Evolutionary conservation across 2,797 vertebrate genomes (phyloP).

Genomic region (Oreortyx pictus): DNA sequence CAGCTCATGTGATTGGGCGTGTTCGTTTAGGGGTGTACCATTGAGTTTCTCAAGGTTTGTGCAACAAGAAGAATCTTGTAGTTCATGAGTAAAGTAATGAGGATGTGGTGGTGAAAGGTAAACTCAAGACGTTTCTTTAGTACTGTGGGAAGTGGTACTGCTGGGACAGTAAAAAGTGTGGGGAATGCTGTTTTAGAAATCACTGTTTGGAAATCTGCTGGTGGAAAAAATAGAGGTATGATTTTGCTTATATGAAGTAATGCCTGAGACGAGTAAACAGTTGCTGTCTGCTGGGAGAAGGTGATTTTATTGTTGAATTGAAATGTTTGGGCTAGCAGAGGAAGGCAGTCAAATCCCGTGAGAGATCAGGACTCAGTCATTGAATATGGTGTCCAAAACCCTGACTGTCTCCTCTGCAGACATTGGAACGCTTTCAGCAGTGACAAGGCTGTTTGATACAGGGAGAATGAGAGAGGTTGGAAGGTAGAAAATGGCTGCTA

Average conservation of each 20-base stretch:
- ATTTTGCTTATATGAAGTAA: neutral
- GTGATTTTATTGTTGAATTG: neutral
- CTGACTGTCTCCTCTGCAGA: neutral
- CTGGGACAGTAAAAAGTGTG: neutral
- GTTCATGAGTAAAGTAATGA: neutral
- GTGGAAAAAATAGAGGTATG: neutral
- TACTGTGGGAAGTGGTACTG: neutral
- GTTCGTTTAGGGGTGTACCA: neutral
- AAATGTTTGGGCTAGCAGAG: neutral
- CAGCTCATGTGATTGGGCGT: neutral
- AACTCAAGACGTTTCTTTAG: neutral
- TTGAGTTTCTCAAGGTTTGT: neutral
- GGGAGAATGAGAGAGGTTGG: neutral
- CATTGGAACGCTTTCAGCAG: neutral
- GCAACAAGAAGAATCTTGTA: neutral
- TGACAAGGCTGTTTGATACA: neutral
- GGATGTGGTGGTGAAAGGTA: neutral
- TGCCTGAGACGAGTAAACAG: neutral
- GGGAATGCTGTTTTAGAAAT: neutral
- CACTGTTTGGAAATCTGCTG: neutral
- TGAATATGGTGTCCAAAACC: neutral
- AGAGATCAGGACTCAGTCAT: rapidly evolving
- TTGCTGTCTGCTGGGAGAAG: neutral
- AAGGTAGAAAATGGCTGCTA: neutral
- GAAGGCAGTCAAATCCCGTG: neutral